Conservation (phyloP, 2,113 vertebrate species). For the Daubentonia madagascariensis region DNA sequence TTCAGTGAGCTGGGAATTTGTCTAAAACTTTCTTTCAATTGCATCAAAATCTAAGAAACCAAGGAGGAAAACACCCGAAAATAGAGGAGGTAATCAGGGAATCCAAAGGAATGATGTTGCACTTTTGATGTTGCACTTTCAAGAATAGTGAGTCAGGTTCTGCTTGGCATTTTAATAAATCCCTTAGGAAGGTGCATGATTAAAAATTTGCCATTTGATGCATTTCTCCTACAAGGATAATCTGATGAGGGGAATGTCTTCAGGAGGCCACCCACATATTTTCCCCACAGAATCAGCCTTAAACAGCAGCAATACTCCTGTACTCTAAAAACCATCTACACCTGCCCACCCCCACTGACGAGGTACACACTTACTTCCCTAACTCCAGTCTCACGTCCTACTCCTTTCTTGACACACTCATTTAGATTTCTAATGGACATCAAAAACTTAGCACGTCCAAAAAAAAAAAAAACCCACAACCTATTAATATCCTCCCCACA, state of each 20-base stretch:
- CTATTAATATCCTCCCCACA: not conserved
- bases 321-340: not conserved
- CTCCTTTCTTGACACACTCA: not conserved
- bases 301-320: not conserved
- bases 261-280: not conserved
- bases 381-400: not conserved
- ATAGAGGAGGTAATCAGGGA: not conserved
- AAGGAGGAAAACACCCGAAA: not conserved
- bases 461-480: not conserved
- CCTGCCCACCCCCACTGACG: not conserved
- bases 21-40: not conserved
- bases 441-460: not conserved
- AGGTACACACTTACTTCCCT: not conserved
- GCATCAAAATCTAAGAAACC: constrained; percentile 20
- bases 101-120: constrained; percentile 23
- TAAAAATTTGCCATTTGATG: not conserved
- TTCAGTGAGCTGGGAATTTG: constrained; percentile 19
- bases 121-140: too few relatives aligned
- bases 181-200: not conserved
- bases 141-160: not conserved
- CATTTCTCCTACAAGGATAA: not conserved
- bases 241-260: not conserved
- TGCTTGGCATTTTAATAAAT: not conserved
- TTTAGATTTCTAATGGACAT: not conserved
- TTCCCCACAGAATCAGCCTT: not conserved